Percentiles rank a stretch among this genome's conserved stretches.
Conservation (phyloP, 1,140 invertebrate genomes). For the Papilio polyxenes region DNA sequence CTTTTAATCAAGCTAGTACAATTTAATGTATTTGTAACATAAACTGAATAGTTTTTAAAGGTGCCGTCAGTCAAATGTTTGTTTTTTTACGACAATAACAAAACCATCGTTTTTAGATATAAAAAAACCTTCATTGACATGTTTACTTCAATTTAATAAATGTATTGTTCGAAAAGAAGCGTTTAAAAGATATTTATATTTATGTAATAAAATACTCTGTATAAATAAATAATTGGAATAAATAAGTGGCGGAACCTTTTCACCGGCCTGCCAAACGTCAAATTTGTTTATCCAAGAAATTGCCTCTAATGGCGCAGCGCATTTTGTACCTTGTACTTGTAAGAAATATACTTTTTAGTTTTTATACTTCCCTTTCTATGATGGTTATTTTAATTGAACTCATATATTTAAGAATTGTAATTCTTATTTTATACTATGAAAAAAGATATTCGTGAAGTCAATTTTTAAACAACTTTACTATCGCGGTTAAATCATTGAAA, state of each 20-base stretch:
- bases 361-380: background rate
- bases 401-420: too few relatives aligned
- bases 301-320: background rate
- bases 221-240: slow-evolving; percentile 37
- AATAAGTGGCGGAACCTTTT: slow-evolving; percentile 12
- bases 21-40: too few relatives aligned
- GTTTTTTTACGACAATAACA: too few relatives aligned
- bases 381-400: too few relatives aligned
- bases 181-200: background rate
- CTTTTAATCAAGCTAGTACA: background rate
- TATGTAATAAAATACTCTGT: background rate
- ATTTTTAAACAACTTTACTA: background rate
- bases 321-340: background rate
- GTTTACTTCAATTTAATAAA: too few relatives aligned
- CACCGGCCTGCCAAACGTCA: slow-evolving; percentile 13
- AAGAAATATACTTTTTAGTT: background rate
- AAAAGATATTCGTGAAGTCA: background rate
- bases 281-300: slow-evolving; percentile 43
- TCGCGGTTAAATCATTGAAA: background rate
- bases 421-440: background rate
- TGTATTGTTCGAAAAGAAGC: background rate
- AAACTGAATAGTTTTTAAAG: too few relatives aligned
- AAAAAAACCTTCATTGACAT: too few relatives aligned
- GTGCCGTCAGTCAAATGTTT: too few relatives aligned
- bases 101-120: too few relatives aligned